Base-by-base conservation (phyloP, 2,888 invertebrate species). In the Drosophila meridionalis region DNA sequence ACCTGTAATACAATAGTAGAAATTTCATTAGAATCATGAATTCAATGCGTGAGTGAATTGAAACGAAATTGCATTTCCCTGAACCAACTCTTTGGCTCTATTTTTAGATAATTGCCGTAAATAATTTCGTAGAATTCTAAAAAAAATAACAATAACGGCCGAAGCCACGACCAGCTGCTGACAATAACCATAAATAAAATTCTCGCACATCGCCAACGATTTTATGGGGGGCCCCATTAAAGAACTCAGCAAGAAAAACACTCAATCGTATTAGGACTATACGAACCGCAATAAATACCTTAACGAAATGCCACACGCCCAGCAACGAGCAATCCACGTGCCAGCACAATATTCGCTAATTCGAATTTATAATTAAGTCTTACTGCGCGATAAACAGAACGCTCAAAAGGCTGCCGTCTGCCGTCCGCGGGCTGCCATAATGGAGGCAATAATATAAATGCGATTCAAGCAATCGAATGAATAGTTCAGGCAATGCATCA, bases 1-100 rank as follows among this genome's bases (percentile, higher is more conserved):
- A 82, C 96, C 96, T 96, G 94, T n/a, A 56, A 2, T 84, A 50
- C 14, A 56, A 2, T 84, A 50, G 20, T 7, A 70, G 36, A 67
- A 42, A 9, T 55, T 52, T 36, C 43, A 58, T 52, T 12, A 8
- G 45, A n/a, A 58, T 45, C 40, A 70, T 4, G 7, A 8, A 4
- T 32, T 59, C 8, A 43, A 8, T 48, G 43, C 43, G 57, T 72
- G 57, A 53, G 55, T 69, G 82, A 48, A 32, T 20, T 50, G 34
- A 20, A 11, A 5, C 34, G 2, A 4, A 20, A 52, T 32, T 52
- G 52, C 32, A 28, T 4, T 53, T 36, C 36, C 3, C 2, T 11
- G 53, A 50, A 32, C 32, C 1, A 50, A 50, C 50, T 50, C 9
- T 28, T 28, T 38, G 5, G 9, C 0, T 20, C 12, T 40, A 40